These are phyloP conservation scores for Oligia fasciuncula DNA, from an alignment of 2,888 invertebrate species.

Conservation along the genomic window DNA sequence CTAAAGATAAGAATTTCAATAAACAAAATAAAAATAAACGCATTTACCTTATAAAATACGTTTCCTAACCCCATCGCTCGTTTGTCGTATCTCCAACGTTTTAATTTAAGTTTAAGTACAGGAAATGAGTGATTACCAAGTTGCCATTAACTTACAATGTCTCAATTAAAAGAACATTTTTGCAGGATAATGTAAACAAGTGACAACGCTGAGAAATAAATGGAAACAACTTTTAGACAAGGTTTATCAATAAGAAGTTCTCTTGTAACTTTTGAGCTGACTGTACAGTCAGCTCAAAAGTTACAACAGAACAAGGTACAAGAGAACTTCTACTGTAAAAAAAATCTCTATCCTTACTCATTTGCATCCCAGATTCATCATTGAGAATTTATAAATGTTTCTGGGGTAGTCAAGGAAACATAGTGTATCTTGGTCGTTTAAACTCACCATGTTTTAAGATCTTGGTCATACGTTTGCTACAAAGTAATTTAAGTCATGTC, in stretches of 20 bases:
- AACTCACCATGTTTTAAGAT: background rate
- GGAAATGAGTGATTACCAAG: conserved; percentile 63
- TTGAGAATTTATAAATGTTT: background rate
- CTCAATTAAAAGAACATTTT: conserved; percentile 38
- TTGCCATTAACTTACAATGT: conserved; percentile 53
- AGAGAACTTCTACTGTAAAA: too few species aligned
- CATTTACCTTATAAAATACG: conserved; percentile 50
- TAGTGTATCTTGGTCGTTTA: background rate
- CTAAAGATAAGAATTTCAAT: conserved; percentile 22
- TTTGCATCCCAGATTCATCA: background rate
- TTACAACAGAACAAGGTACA: too few species aligned
- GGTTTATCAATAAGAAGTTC: background rate
- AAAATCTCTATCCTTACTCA: background rate
- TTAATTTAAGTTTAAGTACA: conserved; percentile 59
- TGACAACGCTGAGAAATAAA: conserved; percentile 28
- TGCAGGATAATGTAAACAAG: conserved; percentile 26
- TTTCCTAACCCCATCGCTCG: conserved; percentile 47
- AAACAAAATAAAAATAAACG: background rate
- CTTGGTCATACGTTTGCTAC: background rate
- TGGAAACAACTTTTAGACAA: background rate
- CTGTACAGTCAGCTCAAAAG: too few species aligned
- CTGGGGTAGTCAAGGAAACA: background rate
- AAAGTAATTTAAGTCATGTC: background rate
- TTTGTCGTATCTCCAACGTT: conserved; percentile 47
- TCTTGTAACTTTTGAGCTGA: background rate